Base-by-base conservation (phyloP, 2,888 invertebrate species). In the Mechanitis mazaeus region DNA sequence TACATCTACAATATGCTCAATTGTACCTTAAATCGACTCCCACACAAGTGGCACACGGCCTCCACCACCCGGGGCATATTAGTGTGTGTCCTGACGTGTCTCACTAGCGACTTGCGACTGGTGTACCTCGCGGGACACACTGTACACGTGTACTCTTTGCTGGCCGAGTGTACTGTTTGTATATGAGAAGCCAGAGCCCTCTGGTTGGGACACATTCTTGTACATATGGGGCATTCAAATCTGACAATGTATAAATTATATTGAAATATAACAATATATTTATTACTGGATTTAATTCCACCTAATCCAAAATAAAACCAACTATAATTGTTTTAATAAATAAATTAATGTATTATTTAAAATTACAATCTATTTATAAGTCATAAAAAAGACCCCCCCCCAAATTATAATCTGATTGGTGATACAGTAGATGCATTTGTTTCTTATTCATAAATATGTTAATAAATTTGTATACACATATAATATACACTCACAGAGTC, bases 21-120 rank as follows among this genome's bases (percentile, higher is more conserved):
- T 20, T 20, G 20, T 59, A 87, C 88, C 83, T 85, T 85, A 64
- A 85, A 87, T 33, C 68, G 74, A 2, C 70, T 78, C 0, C 88
- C 88, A 33, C 88, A 89, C 0, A 81, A 59, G 47, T 87, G 83
- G 33, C 88, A 88, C 0, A 86, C 72, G 0, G 79, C 79, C 2
- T 67, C 38, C 12, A 69, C 70, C 0, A 56, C 55, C 0, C 61
- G 62, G 0, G 57, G 33, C 0, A 63, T 63, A 1, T 55, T 55
- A 0, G 58, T 68, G 50, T 81, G 84, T 0, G 64, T 61, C 0
- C 71, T 63, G 2, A 70, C 56, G 42, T 86, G 87, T 3, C 78
- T 62, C 1, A 74, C 65, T 0, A 83, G 62, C 0, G 79, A 75
- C 60, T 78, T 78, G 2, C 75, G 64, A 11, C 72, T 81, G 2